Evolutionary conservation across 2,888 invertebrate genomes (phyloP).

Genomic region (Protonemura montana): DNA sequence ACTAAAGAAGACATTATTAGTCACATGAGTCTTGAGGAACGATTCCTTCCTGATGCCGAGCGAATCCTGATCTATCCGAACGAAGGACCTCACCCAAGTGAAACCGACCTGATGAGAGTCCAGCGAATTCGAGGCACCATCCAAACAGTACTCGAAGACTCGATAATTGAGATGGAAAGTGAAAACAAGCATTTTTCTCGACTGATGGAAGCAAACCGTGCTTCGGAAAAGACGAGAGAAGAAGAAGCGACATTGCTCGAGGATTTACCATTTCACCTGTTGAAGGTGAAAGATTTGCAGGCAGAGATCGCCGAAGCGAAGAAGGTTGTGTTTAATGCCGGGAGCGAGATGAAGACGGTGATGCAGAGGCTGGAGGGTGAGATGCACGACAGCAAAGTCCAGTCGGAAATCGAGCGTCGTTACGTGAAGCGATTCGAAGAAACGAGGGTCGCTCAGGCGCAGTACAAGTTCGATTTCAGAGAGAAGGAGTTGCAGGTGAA

Average conservation of each 20-base stretch:
- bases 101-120: not conserved
- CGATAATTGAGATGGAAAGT: not conserved
- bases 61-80: not conserved
- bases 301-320: not conserved
- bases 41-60: not conserved
- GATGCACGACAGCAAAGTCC: not conserved
- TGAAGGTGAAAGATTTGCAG: not conserved
- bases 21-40: not conserved
- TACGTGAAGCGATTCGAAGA: not conserved
- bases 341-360: not conserved
- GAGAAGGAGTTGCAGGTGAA: conserved; percentile 1
- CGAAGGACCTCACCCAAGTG: not conserved
- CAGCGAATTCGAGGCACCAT: not conserved
- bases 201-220: not conserved
- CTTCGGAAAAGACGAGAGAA: not conserved
- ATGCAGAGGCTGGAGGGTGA: not conserved
- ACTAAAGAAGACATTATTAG: not conserved
- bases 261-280: not conserved
- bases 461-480: not conserved
- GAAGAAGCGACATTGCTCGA: not conserved
- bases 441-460: not conserved
- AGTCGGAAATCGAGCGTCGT: not conserved
- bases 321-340: not conserved
- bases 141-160: not conserved
- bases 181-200: not conserved